Evolutionary conservation across 2,113 vertebrate genomes (phyloP).

Genomic region (Saguinus midas): DNA sequence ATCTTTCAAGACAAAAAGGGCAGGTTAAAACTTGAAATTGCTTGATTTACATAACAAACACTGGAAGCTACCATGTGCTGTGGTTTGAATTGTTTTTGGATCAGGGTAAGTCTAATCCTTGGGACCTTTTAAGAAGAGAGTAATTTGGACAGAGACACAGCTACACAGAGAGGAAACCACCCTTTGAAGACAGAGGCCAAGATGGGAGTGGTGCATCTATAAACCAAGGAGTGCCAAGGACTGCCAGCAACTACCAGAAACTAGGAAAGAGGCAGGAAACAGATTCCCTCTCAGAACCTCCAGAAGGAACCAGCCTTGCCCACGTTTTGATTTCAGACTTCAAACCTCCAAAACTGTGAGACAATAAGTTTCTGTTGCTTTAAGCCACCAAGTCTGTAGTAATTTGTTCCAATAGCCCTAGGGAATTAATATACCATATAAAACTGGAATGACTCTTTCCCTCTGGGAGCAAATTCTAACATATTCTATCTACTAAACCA

Average conservation of each 20-base stretch:
- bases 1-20: background rate
- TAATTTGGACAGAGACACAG: background rate
- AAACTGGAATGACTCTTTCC: background rate
- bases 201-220: background rate
- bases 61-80: background rate
- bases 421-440: background rate
- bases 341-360: background rate
- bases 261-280: background rate
- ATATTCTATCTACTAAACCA: background rate
- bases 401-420: background rate
- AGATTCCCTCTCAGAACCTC: background rate
- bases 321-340: background rate
- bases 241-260: background rate
- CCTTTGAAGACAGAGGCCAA: background rate
- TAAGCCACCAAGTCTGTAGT: background rate
- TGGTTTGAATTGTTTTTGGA: background rate
- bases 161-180: background rate
- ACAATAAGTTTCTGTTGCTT: background rate
- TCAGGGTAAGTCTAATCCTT: background rate
- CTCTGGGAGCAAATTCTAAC: slow-evolving; percentile 3
- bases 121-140: background rate
- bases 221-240: background rate
- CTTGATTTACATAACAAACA: background rate
- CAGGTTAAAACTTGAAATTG: background rate
- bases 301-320: background rate